Percentiles rank a stretch among this genome's conserved stretches.
Evolutionary conservation across 2,888 invertebrate species (phyloP).

Genomic region (Andricus quercusramuli): DNA sequence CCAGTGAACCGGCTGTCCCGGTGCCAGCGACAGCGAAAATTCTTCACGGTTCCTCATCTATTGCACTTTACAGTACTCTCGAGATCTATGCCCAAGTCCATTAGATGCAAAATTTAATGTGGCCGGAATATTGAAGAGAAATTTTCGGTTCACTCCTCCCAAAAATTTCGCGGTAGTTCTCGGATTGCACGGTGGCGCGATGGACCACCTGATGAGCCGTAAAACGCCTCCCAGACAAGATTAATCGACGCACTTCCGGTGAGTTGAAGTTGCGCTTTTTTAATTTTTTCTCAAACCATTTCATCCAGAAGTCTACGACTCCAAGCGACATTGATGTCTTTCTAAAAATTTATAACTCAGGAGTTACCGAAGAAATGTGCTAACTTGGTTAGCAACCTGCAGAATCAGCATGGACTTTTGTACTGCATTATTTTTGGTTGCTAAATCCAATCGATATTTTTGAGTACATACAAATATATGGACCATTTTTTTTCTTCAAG

Average conservation of each 20-base stretch:
- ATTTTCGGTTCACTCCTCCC: not conserved
- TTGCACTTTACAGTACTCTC: constrained; percentile 13
- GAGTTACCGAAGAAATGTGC: too few relatives aligned
- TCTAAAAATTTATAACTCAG: too few relatives aligned
- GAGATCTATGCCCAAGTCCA: constrained; percentile 3
- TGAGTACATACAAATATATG: too few relatives aligned
- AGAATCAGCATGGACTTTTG: too few relatives aligned
- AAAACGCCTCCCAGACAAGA: not conserved
- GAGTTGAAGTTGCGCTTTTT: constrained; percentile 9
- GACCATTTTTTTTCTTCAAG: too few relatives aligned
- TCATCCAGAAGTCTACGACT: too few relatives aligned
- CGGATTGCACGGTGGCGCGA: not conserved
- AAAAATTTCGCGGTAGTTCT: not conserved
- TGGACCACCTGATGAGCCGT: constrained; percentile 11
- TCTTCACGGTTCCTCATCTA: constrained; percentile 36
- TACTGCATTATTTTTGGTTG: too few relatives aligned
- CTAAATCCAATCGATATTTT: too few relatives aligned
- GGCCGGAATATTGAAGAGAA: not conserved
- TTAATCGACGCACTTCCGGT: constrained; percentile 31
- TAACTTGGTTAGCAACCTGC: too few relatives aligned
- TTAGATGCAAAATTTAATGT: not conserved
- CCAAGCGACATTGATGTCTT: too few relatives aligned
- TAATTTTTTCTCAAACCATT: too few relatives aligned
- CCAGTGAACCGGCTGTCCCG: constrained; percentile 70
- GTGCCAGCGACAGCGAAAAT: constrained; percentile 56